These are phyloP conservation scores for Sebastes reedi DNA, from an alignment of 2,797 vertebrate genomes.

Conservation along the genomic window DNA sequence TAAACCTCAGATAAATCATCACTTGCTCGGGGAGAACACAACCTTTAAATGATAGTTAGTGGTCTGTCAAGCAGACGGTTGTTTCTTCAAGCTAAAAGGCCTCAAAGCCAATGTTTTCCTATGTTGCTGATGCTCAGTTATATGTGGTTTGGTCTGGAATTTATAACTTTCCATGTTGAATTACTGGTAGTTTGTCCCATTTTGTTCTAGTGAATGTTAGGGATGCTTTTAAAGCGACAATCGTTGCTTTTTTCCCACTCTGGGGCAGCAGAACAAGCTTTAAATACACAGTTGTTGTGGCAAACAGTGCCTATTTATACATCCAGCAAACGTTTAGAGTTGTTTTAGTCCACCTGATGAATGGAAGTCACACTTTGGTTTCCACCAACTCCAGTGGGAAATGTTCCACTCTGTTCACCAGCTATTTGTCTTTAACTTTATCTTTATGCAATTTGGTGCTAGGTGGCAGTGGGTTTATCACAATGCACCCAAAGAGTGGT, in stretches of 20 bases:
- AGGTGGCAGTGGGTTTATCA: too few species aligned
- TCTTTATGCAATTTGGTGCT: too few species aligned
- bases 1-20: background rate
- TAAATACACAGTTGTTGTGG: too few species aligned
- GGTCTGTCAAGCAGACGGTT: background rate
- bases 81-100: background rate
- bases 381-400: too few species aligned
- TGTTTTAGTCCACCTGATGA: too few species aligned
- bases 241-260: background rate
- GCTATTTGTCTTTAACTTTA: too few species aligned
- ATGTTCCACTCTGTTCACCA: too few species aligned
- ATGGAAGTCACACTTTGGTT: too few species aligned
- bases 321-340: background rate
- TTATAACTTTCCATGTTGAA: background rate
- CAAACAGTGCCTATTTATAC: too few species aligned
- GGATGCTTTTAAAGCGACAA: background rate
- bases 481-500: too few species aligned
- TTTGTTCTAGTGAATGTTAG: background rate
- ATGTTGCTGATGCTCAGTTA: background rate
- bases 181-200: background rate
- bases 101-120: background rate
- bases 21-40: background rate
- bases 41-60: background rate
- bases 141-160: background rate
- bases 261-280: too few species aligned